These are phyloP conservation scores for Tapirus indicus DNA, from an alignment of 2,797 vertebrate species.

Conservation along the genomic window DNA sequence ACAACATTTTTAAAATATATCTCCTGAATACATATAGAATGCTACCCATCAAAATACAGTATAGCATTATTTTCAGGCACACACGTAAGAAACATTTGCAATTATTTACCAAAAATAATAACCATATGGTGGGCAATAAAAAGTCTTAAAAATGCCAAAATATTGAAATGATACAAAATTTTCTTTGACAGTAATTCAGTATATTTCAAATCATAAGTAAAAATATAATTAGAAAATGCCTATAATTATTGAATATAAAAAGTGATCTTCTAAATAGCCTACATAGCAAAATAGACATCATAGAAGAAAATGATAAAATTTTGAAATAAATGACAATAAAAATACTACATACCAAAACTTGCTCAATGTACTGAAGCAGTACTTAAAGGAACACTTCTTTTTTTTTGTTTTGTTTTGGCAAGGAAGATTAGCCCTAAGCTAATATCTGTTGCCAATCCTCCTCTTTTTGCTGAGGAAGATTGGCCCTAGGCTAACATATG, in stretches of 20 bases:
- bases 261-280: not conserved
- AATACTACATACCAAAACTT: not conserved
- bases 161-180: not conserved
- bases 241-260: not conserved
- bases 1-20: not conserved
- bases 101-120: not conserved
- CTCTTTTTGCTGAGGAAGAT: no score
- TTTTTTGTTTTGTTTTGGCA: not conserved
- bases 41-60: not conserved
- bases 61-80: not conserved
- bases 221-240: not conserved
- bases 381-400: not conserved
- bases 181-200: not conserved
- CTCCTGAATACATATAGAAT: not conserved
- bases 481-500: no score
- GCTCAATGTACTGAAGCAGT: not conserved
- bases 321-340: conserved; percentile 10
- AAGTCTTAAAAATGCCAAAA: not conserved
- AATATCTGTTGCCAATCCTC: no score
- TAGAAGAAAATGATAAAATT: not conserved
- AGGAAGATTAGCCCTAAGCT: no score
- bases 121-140: not conserved
- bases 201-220: not conserved
- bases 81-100: conserved; percentile 8
- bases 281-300: not conserved